Evolutionary conservation across 2,888 invertebrate species (phyloP).

Genomic region (Acronicta leporina): DNA sequence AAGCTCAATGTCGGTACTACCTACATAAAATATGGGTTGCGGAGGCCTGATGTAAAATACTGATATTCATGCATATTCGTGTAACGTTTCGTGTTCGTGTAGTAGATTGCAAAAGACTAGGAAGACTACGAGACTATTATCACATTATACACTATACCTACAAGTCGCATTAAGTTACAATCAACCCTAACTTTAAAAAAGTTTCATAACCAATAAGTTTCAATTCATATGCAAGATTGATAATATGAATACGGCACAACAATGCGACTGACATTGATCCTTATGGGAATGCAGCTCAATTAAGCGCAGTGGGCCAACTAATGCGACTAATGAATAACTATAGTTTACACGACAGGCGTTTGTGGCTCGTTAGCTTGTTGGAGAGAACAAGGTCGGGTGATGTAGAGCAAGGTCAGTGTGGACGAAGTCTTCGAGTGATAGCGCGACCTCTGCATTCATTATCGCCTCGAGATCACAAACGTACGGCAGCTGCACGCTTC

Average conservation of each 20-base stretch:
- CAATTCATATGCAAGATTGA: slow-evolving; percentile 41
- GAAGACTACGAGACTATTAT: not conserved
- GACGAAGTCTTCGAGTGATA: slow-evolving; percentile 82
- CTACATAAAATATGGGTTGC: too few species aligned
- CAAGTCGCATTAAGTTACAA: slow-evolving; percentile 5
- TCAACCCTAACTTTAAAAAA: not conserved
- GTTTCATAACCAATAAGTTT: slow-evolving; percentile 18
- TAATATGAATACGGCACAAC: slow-evolving; percentile 43
- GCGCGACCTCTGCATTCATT: slow-evolving; percentile 82
- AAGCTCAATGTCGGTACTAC: too few species aligned
- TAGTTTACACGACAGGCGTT: slow-evolving; percentile 72
- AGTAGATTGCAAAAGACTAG: too few species aligned
- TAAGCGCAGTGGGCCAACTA: slow-evolving; percentile 75
- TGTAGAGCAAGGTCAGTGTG: slow-evolving; percentile 84
- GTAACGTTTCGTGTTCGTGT: too few species aligned
- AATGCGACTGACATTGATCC: slow-evolving; percentile 63
- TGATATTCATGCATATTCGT: too few species aligned
- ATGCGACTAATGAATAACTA: slow-evolving; percentile 73
- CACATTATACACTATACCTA: slow-evolving; percentile 5
- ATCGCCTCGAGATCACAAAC: slow-evolving; percentile 72
- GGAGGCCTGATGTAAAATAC: too few species aligned
- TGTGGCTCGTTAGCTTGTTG: slow-evolving; percentile 71
- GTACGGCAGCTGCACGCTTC: slow-evolving; percentile 50
- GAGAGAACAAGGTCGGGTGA: slow-evolving; percentile 81
- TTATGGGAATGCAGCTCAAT: slow-evolving; percentile 74